phyloP scores from a whole-genome alignment of 2,888 invertebrate species.

The Linyphia triangularis region DNA sequence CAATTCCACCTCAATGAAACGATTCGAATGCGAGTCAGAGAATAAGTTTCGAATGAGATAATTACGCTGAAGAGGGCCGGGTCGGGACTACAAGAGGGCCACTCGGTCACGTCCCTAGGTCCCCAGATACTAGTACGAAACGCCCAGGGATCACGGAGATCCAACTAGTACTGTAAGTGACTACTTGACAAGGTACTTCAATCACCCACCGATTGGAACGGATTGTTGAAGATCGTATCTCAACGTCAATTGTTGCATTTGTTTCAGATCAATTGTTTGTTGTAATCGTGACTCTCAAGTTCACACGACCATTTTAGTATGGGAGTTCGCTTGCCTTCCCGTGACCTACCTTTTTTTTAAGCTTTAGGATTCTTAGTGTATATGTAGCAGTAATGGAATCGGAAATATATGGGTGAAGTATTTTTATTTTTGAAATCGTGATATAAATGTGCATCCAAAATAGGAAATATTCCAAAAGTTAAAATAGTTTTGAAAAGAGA shows the following conservation, averaged over 20 bases:
- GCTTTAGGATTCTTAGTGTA: no score
- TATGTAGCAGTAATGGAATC: no score
- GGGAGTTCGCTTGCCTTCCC: background rate
- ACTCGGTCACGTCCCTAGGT: conserved; percentile 62
- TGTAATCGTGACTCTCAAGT: conserved; percentile 11
- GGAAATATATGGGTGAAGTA: no score
- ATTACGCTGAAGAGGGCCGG: conserved; percentile 52
- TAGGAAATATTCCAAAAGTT: no score
- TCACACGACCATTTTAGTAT: conserved; percentile 16
- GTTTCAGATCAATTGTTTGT: conserved; percentile 33
- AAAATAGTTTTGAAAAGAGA: no score
- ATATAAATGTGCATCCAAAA: no score
- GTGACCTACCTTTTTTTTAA: background rate
- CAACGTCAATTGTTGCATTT: conserved; percentile 36
- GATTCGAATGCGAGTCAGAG: conserved; percentile 14
- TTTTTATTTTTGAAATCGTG: no score
- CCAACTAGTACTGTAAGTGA: conserved; percentile 42
- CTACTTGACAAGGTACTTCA: conserved; percentile 49
- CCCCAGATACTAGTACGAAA: conserved; percentile 14
- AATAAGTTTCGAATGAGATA: conserved; percentile 53
- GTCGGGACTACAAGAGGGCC: conserved; percentile 43
- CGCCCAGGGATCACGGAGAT: conserved; percentile 39
- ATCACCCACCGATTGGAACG: conserved; percentile 25
- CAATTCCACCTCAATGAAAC: conserved; percentile 44
- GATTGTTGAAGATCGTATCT: conserved; percentile 32